Evolutionary conservation across 2,113 vertebrate species (phyloP).

Genomic region (Grus americana): DNA sequence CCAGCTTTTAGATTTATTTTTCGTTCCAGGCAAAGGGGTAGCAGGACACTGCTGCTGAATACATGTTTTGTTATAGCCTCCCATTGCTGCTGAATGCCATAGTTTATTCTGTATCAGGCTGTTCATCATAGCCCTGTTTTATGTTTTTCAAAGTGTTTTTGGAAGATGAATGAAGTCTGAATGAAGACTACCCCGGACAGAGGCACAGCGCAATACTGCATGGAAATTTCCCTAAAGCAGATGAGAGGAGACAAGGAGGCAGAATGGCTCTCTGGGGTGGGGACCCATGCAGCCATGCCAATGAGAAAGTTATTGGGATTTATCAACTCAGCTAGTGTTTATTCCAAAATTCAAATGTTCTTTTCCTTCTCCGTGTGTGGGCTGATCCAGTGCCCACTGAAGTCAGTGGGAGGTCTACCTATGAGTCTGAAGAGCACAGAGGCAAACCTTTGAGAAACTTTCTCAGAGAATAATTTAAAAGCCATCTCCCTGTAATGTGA

Average conservation of each 20-base stretch:
- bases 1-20: not conserved
- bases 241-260: not conserved
- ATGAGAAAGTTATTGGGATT: not conserved
- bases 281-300: not conserved
- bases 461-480: not conserved
- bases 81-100: not conserved
- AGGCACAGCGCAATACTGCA: not conserved
- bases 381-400: fast-evolving
- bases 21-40: not conserved
- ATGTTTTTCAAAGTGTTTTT: not conserved
- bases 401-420: not conserved
- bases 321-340: not conserved
- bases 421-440: not conserved
- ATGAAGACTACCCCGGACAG: not conserved
- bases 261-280: not conserved
- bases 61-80: not conserved
- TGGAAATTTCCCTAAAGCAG: not conserved
- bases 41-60: not conserved
- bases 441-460: not conserved
- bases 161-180: not conserved
- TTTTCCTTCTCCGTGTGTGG: not conserved
- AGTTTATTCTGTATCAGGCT: not conserved
- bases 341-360: not conserved
- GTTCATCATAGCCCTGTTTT: not conserved
- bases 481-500: not conserved